Conservation (phyloP, 2,113 vertebrate genomes). For the Otolemur garnettii region DNA sequence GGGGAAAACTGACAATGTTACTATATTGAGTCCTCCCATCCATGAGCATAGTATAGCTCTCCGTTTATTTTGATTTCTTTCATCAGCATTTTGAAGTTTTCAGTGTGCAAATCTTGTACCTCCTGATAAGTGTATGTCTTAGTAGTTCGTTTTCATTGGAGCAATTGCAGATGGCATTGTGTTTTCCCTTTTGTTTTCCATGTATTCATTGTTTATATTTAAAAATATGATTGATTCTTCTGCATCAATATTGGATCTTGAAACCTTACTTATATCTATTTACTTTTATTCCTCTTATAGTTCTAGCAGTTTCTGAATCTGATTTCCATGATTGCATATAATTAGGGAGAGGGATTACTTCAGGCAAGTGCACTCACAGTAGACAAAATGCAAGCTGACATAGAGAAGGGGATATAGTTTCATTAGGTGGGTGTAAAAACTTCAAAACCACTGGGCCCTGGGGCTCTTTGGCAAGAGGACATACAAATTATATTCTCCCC, state of each 20-base stretch:
- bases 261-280: not conserved
- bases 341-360: not conserved
- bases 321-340: not conserved
- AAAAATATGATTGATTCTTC: slow-evolving; percentile 5
- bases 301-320: not conserved
- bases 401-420: not conserved
- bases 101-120: not conserved
- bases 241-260: not conserved
- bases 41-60: not conserved
- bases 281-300: not conserved
- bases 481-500: not conserved
- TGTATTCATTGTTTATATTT: not conserved
- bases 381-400: not conserved
- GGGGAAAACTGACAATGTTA: not conserved
- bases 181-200: not conserved
- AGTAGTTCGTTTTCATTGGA: slow-evolving; percentile 5
- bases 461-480: not conserved
- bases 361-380: not conserved
- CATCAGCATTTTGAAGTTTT: slow-evolving; percentile 18
- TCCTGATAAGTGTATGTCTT: not conserved
- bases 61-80: slow-evolving; percentile 37
- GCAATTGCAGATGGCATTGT: not conserved
- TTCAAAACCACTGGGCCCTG: not conserved
- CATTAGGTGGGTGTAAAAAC: not conserved
- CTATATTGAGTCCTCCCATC: not conserved